A percentile compares a stretch with the other conserved stretches of the same genome.
phyloP scores from a whole-genome alignment of 1,140 invertebrate species.

The Magallana ariakensis region DNA sequence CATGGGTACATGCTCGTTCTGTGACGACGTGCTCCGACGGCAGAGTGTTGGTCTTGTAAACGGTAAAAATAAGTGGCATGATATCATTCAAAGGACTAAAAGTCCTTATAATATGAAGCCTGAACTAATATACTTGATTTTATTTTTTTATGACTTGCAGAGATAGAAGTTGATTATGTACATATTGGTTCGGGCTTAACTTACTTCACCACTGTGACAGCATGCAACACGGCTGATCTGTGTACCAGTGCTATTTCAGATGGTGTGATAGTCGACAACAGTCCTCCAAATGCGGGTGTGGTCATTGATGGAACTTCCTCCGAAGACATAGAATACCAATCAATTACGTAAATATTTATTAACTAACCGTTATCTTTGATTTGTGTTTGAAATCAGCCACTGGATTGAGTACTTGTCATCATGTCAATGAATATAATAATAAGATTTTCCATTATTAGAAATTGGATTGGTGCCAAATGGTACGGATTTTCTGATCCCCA shows the following conservation, averaged over 20 bases:
- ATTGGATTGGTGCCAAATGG: constrained; percentile 61
- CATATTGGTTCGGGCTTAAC: constrained; percentile 47
- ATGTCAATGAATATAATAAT: too few relatives aligned
- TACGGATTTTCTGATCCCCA: constrained; percentile 61
- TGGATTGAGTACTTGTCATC: too few relatives aligned
- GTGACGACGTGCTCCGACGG: constrained; percentile 55
- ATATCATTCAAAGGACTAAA: too few relatives aligned
- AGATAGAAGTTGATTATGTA: constrained; percentile 34
- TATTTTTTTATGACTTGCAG: neutral
- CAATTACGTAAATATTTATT: constrained; percentile 47
- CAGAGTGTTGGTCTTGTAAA: constrained; percentile 45
- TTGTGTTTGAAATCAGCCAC: too few relatives aligned
- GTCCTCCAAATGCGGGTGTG: constrained; percentile 53
- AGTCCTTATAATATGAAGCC: too few relatives aligned
- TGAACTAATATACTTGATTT: too few relatives aligned
- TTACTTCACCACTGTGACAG: constrained; percentile 60
- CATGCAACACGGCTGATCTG: constrained; percentile 59
- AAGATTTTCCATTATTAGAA: constrained; percentile 47
- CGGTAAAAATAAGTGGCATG: neutral
- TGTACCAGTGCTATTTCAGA: constrained; percentile 60
- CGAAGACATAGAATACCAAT: constrained; percentile 59
- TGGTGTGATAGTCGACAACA: constrained; percentile 62
- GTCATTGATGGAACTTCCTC: constrained; percentile 58
- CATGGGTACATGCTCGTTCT: constrained; percentile 59
- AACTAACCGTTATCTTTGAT: too few relatives aligned